Base-by-base conservation (phyloP, 1,140 invertebrate genomes). In the Microplitis mediator region DNA sequence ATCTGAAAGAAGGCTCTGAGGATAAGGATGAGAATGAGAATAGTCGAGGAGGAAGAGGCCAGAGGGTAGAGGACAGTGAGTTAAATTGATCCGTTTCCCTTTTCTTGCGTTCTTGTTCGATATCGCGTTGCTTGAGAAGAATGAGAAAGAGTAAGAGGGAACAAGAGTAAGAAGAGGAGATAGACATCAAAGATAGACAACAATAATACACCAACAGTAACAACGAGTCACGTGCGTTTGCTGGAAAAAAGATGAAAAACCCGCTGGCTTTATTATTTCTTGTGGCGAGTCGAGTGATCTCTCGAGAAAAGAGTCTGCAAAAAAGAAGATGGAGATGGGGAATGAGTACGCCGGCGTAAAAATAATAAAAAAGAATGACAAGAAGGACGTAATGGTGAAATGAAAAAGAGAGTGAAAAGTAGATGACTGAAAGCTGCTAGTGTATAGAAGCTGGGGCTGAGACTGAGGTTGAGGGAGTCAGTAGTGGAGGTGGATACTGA, bases 251-350 rank as follows among this genome's bases (percentile, higher is more conserved):
- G 32, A 67, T 54, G 6, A 45, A 45, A 45, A 45, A 45, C 39
- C 39, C 39, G 50, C 32, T 11, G n/a, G 51, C 16, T 67, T 67
- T 67, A 67, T 67, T 67, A 67, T 67, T 67, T 67, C 65, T 67
- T 67, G 65, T 54, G 65, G 65, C 50, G 31, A 16, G 50, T 34
- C 14, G 65, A 67, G 50, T 67, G 65, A 67, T 52, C 50, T 39
- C 34, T 34, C 6, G 31, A 35, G 31, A 36, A 23, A 54, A 67
- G 65, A 50, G 50, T 67, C 52, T 16, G 50, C 52, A 54, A 54
- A 67, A 67, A 62, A 35, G 13, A 11, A 13, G 6, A n/a, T 9
- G 32, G 32, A 62, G 52, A 14, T 56, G n/a, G 52, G 52, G 52
- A 56, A 16, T 56, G 52, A 16, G 39, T 11, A 45, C 39, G 11